Evolutionary conservation across 1,140 invertebrate species (phyloP).

Genomic region (Drosophila obscura): DNA sequence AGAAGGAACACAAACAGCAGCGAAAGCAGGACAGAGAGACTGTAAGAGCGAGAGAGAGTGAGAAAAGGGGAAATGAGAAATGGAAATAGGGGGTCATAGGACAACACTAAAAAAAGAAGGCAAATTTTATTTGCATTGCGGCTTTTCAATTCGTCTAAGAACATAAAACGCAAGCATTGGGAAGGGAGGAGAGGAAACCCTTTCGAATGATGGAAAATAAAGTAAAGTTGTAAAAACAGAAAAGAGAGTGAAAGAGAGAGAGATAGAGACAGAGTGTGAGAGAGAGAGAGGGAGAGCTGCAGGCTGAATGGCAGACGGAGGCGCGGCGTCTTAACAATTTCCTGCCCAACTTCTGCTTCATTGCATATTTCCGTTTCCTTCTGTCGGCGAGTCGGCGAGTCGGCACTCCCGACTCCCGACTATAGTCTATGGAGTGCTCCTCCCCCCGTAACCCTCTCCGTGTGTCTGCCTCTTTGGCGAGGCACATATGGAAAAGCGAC

Average conservation of each 20-base stretch:
- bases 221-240: constrained; percentile 63
- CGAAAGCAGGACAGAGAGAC: not conserved
- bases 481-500: constrained; percentile 50
- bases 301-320: constrained; percentile 31
- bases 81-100: constrained; percentile 54
- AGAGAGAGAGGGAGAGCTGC: not conserved
- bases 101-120: constrained; percentile 72
- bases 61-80: constrained; percentile 21
- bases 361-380: constrained; percentile 78
- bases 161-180: constrained; percentile 63
- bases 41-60: constrained; percentile 1
- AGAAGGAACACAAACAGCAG: constrained; percentile 17
- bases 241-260: not conserved
- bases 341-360: constrained; percentile 80
- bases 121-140: constrained; percentile 79
- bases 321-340: constrained; percentile 77
- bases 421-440: not conserved
- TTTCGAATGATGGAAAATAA: constrained; percentile 78
- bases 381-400: constrained; percentile 16
- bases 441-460: not conserved
- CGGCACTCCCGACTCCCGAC: too few relatives aligned
- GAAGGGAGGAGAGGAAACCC: constrained; percentile 49
- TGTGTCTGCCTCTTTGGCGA: not conserved
- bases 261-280: constrained; percentile 1
- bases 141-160: constrained; percentile 78